Base-by-base conservation (phyloP, 2,797 vertebrate species). In the Silurus lanzhouensis region DNA sequence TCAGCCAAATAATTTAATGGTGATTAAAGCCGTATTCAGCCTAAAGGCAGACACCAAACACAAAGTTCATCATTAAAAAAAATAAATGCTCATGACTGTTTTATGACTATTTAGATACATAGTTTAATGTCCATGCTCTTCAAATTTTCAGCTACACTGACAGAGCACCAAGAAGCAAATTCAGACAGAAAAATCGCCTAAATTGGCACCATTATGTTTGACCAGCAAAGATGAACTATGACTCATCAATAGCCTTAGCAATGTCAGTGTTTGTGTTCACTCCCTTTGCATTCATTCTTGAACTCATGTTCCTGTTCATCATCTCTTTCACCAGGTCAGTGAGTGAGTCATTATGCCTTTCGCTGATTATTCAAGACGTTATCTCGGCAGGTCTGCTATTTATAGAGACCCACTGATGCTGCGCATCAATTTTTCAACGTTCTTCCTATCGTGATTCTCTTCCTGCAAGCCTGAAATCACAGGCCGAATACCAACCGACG, bases 271-370 rank as follows among this genome's bases (percentile, higher is more conserved):
- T 27, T 78, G 57, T 78, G 75, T 38, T 78, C 19, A 22, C 84
- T 88, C 19, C 74, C 58, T 87, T 25, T 77, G 82, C 67, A 57
- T 64, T 70, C 14, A 20, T 20, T 67, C 66, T n/a, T 77, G 19
- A 13, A 22, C 60, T 85, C 66, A 68, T 31, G 64, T 55, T 83
- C 85, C 88, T 88, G 90, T 87, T 92, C 91, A 90, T 88, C 38
- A 82, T 85, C 90, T 85, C 85, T 85, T 78, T 75, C 57, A 88
- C 87, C 87, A 89, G 86, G 86, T 82, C 89, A 89, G 87, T 95
- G 94, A 89, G 88, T 95, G 94, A 94, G 88, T 95, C 95, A 95
- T 93, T 92, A 92, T 91, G 90, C 91, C 88, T 90, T 89, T 90
- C 84, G 83, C 88, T 88, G 92, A 94, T 94, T 94, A 95, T 94